phyloP scores from a whole-genome alignment of 2,113 vertebrate species.

The Balaenoptera acutorostrata region DNA sequence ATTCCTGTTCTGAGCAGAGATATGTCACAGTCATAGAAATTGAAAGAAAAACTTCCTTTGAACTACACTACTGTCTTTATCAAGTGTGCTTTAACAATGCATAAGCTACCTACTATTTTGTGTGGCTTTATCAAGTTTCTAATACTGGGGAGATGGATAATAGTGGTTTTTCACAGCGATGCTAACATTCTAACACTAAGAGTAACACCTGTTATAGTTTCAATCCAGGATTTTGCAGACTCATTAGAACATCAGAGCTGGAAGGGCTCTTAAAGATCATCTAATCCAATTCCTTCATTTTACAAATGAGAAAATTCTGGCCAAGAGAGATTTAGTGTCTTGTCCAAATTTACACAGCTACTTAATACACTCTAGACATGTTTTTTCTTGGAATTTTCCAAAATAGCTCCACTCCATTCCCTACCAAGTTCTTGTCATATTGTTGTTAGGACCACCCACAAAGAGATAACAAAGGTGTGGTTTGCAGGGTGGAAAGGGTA shows the following conservation, averaged over 20 bases:
- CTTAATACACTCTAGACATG: not conserved
- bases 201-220: slow-evolving; percentile 11
- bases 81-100: slow-evolving; percentile 3
- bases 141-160: not conserved
- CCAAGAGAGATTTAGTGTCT: not conserved
- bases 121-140: slow-evolving; percentile 27
- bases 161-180: not conserved
- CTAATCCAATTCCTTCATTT: slow-evolving; percentile 34
- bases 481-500: not conserved
- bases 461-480: not conserved
- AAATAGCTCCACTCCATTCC: not conserved
- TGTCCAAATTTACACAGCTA: slow-evolving; percentile 24
- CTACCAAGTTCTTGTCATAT: not conserved
- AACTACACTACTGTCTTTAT: not conserved
- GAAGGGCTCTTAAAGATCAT: slow-evolving; percentile 15
- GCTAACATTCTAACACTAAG: slow-evolving; percentile 6
- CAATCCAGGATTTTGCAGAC: not conserved
- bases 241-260: slow-evolving; percentile 35
- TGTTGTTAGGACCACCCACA: not conserved
- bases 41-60: slow-evolving; percentile 11
- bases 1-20: slow-evolving; percentile 23
- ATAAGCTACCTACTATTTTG: not conserved
- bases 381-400: not conserved
- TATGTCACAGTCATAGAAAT: not conserved
- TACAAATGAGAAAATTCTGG: slow-evolving; percentile 42